Percentiles rank a stretch among this genome's conserved stretches.
Conservation (phyloP, 1,140 invertebrate genomes). For the Scaptomyza montana region DNA sequence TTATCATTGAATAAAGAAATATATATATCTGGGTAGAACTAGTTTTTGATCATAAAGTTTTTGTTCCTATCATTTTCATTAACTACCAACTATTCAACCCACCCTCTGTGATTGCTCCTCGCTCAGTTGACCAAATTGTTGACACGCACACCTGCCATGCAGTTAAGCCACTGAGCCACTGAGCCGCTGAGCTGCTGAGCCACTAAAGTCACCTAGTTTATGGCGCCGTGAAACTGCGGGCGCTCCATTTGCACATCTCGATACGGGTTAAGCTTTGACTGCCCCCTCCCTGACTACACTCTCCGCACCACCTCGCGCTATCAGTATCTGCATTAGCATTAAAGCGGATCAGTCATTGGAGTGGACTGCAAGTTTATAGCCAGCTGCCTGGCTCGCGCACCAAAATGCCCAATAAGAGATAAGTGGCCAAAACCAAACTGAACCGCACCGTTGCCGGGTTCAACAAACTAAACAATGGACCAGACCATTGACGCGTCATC, state of each 20-base stretch:
- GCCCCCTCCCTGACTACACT: conserved; percentile 21
- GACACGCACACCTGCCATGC: conserved; percentile 50
- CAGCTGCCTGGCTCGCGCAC: conserved; percentile 14
- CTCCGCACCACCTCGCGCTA: not conserved
- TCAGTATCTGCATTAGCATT: conserved; percentile 54
- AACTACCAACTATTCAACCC: not conserved
- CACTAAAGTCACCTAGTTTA: conserved; percentile 77
- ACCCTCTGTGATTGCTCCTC: conserved; percentile 23
- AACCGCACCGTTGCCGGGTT: conserved; percentile 34
- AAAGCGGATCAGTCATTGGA: conserved; percentile 63
- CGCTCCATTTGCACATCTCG: conserved; percentile 57
- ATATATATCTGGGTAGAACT: too few species aligned
- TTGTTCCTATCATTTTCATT: too few species aligned
- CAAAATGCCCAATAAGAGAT: conserved; percentile 23
- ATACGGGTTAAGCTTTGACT: conserved; percentile 40
- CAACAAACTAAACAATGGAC: conserved; percentile 74
- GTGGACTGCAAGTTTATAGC: conserved; percentile 47
- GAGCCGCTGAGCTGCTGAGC: conserved; percentile 47
- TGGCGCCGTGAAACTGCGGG: conserved; percentile 70
- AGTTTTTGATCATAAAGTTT: too few species aligned
- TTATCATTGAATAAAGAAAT: too few species aligned
- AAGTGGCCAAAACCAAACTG: conserved; percentile 17
- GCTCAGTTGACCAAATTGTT: conserved; percentile 28
- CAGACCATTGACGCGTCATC: conserved; percentile 26
- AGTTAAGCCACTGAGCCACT: conserved; percentile 7